Percentiles rank a stretch among this genome's conserved stretches.
Evolutionary conservation across 2,797 vertebrate genomes (phyloP).

Genomic region (Enteromius thamalakanensis): DNA sequence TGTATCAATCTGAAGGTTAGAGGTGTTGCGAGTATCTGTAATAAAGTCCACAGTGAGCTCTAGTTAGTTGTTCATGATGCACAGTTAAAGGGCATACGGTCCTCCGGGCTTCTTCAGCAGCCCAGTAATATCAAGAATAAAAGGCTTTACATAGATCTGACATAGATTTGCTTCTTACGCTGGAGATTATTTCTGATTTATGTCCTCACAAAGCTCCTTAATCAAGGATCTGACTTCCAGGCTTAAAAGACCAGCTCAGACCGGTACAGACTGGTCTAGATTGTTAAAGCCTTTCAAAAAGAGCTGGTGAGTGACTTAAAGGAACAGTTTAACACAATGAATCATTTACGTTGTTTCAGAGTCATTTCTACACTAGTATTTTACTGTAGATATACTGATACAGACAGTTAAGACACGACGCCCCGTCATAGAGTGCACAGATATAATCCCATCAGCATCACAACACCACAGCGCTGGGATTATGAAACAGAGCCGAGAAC

Average conservation of each 20-base stretch:
- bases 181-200: slow-evolving; percentile 25
- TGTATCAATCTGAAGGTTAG: neutral
- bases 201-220: slow-evolving; percentile 9
- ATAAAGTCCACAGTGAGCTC: neutral
- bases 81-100: neutral
- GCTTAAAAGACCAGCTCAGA: slow-evolving; percentile 5
- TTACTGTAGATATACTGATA: neutral
- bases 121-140: neutral
- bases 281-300: neutral
- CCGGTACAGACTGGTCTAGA: neutral
- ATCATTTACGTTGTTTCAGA: neutral
- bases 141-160: slow-evolving; percentile 19
- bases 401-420: neutral
- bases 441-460: slow-evolving; percentile 22
- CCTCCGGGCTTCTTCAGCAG: neutral
- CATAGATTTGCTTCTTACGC: slow-evolving; percentile 9
- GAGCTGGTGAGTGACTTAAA: neutral
- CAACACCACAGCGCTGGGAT: neutral
- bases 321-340: neutral
- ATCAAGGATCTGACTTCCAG: neutral
- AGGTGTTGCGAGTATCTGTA: neutral
- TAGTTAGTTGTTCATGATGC: neutral
- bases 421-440: neutral
- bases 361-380: neutral
- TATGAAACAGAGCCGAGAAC: slow-evolving; percentile 11